Percentiles rank a stretch among this genome's conserved stretches.
Conservation (phyloP, 1,140 invertebrate species). For the Drosophila pseudoananassae region DNA sequence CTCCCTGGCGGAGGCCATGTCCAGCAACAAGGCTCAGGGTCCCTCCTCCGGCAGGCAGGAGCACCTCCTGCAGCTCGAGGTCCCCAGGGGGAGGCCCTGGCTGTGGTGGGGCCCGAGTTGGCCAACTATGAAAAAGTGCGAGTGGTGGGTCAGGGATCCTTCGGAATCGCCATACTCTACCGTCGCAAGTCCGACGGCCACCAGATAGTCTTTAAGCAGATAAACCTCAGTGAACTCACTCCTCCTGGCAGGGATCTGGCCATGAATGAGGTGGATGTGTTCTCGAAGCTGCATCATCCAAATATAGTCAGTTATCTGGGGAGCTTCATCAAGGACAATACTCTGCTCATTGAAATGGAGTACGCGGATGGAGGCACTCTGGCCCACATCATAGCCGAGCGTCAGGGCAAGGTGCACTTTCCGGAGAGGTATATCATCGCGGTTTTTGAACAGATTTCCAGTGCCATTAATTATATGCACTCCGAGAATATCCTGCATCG, state of each 20-base stretch:
- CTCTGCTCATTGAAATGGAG: slow-evolving; percentile 92
- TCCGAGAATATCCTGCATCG: slow-evolving; percentile 90
- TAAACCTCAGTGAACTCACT: slow-evolving; percentile 90
- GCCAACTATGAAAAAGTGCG: slow-evolving; percentile 78
- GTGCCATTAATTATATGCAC: slow-evolving; percentile 90
- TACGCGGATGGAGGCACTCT: slow-evolving; percentile 91
- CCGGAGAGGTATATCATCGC: slow-evolving; percentile 87
- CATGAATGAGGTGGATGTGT: slow-evolving; percentile 91
- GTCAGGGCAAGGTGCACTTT: slow-evolving; percentile 78
- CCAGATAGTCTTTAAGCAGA: slow-evolving; percentile 91
- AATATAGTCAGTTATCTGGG: slow-evolving; percentile 91
- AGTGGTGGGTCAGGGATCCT: slow-evolving; percentile 86
- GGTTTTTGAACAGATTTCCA: slow-evolving; percentile 89
- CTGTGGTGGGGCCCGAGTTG: slow-evolving; percentile 59
- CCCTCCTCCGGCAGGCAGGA: slow-evolving; percentile 14
- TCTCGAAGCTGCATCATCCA: slow-evolving; percentile 90
- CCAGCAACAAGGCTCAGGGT: slow-evolving; percentile 29
- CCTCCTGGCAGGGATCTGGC: slow-evolving; percentile 88
- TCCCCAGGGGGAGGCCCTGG: slow-evolving; percentile 37
- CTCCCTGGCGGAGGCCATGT: slow-evolving; percentile 64
- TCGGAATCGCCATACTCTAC: slow-evolving; percentile 91
- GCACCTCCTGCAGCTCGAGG: slow-evolving; percentile 48
- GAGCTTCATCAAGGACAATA: slow-evolving; percentile 90
- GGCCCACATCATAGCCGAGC: slow-evolving; percentile 87
- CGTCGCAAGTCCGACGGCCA: slow-evolving; percentile 87